Evolutionary conservation across 2,113 vertebrate genomes (phyloP).

Genomic region (Entomyzon cyanotis): DNA sequence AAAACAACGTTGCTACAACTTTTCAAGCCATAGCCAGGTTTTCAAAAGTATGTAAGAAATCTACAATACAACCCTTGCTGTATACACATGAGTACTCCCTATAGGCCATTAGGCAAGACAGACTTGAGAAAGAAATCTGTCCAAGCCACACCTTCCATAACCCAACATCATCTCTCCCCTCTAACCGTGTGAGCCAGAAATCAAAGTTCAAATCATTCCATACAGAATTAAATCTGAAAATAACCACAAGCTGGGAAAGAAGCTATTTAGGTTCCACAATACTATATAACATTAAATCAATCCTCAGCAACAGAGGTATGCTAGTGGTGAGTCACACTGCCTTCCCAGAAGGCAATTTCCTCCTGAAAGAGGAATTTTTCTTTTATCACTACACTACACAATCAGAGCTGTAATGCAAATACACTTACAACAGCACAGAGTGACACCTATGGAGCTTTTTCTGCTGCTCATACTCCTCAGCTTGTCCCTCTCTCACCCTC

Average conservation of each 20-base stretch:
- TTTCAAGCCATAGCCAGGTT: neutral
- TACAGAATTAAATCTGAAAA: constrained; percentile 1
- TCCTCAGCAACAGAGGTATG: neutral
- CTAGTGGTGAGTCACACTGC: neutral
- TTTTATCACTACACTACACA: rapidly evolving
- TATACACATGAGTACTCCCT: neutral
- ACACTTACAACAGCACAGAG: neutral
- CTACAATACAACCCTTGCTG: neutral
- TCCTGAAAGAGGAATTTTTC: neutral
- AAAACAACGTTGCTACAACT: rapidly evolving
- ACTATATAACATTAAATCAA: neutral
- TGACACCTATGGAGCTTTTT: neutral
- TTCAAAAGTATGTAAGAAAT: neutral
- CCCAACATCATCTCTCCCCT: neutral
- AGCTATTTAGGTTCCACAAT: neutral
- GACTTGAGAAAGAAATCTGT: neutral
- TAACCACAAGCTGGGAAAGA: neutral
- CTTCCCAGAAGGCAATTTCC: neutral
- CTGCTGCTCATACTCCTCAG: neutral
- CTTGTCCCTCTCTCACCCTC: neutral
- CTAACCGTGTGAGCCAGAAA: neutral
- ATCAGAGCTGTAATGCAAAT: neutral
- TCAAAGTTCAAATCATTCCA: neutral
- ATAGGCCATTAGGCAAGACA: neutral
- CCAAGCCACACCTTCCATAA: neutral